Conservation (phyloP, 2,113 vertebrate genomes). For the Fregetta grallaria region DNA sequence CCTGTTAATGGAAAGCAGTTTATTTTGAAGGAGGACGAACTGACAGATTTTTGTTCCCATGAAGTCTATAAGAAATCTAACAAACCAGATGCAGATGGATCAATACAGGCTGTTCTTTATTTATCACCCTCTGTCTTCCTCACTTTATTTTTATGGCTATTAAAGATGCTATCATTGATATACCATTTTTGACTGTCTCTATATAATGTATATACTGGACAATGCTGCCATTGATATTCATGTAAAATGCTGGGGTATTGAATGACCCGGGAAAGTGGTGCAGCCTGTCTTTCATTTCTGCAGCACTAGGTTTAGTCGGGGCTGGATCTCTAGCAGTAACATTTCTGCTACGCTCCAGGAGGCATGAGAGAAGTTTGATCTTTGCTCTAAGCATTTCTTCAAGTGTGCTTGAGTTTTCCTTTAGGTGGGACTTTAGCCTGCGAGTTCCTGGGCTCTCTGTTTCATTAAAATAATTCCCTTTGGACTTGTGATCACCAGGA, state of each 20-base stretch:
- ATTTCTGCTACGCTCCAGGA: background rate
- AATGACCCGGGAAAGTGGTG: background rate
- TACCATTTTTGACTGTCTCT: constrained; percentile 38
- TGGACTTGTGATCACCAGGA: background rate
- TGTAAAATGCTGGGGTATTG: background rate
- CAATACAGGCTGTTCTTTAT: constrained; percentile 33
- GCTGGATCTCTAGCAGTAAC: background rate
- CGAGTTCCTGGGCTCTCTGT: background rate
- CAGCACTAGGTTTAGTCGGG: background rate
- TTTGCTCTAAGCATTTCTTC: background rate
- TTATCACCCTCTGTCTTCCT: constrained; percentile 47
- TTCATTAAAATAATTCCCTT: background rate
- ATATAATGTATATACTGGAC: background rate
- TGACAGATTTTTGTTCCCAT: constrained; percentile 45
- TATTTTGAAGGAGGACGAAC: constrained; percentile 10
- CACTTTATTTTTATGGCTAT: constrained; percentile 58
- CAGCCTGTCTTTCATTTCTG: background rate
- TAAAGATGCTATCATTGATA: constrained; percentile 62
- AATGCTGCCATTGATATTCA: constrained; percentile 27
- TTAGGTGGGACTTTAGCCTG: background rate
- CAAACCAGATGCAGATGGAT: constrained; percentile 48
- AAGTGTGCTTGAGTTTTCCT: background rate
- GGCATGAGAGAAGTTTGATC: background rate
- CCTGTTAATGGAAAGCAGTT: constrained; percentile 50
- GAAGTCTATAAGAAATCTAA: constrained; percentile 36